Base-by-base conservation (phyloP, 2,113 vertebrate species). In the Pangasianodon hypophthalmus region DNA sequence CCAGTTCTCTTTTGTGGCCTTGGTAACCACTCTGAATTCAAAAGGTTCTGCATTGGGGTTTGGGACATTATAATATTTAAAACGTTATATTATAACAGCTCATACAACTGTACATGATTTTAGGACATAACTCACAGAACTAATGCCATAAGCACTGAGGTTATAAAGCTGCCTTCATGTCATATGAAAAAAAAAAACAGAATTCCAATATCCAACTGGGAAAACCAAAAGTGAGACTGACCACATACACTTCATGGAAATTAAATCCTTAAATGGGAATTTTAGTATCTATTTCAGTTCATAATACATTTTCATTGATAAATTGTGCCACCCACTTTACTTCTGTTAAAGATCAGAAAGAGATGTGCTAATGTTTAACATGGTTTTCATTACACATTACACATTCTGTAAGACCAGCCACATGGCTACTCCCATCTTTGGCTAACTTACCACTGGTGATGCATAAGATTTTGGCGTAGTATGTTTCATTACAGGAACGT, bases 391-490 rank as follows among this genome's bases (percentile, higher is more conserved):
- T 73, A 6, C 14, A 32, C 8, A 6, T 44, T 58, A 60, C 56
- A 64, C 60, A 29, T 64, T n/a, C 41, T 29, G 58, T 67, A 84
- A 84, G 37, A 44, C 21, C 62, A 64, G 26, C 24, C 7, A 29
- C 26, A 3, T 29, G n/a, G 29, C 73, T 77, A 26, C 73, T 69
- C 82, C 1, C 29, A 75, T 24, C 18, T 19, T 37, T 26, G 44
- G 82, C 48, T 50, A 37, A 93, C 96, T 96, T 95, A 98, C 98
- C 97, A 0, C 95, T 92, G 5, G 92, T 94, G 84, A 97, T 94
- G 92, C 96, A 97, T 89, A 98, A 92, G 58, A 99, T 96, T 90
- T 97, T 89, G 84, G 97, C 97, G 85, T 86, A 96, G 89, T 98
- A 98, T 56, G 96, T 96, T 71, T 97, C 96, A 56, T 97, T 96